Conservation (phyloP, 2,888 invertebrate species). For the Creontiades dilutus region DNA sequence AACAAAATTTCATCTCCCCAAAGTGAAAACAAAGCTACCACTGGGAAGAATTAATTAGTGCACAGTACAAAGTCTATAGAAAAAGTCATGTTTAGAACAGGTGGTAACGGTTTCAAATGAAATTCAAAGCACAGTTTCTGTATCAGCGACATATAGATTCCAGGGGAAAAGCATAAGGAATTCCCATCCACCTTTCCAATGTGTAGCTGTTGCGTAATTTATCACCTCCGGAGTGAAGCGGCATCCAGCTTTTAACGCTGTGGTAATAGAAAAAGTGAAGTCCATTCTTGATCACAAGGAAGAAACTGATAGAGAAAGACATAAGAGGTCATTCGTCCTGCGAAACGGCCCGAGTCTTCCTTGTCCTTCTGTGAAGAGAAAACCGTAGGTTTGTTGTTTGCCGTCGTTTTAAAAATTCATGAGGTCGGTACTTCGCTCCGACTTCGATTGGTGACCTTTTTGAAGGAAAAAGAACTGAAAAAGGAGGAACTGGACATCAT, state of each 20-base stretch:
- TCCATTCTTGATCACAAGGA: constrained; percentile 1
- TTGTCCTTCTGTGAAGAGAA: constrained; percentile 7
- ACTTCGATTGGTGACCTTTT: constrained; percentile 35
- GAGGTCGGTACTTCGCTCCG: not conserved
- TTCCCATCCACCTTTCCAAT: not conserved
- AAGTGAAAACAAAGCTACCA: no score
- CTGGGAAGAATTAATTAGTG: no score
- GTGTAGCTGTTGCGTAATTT: constrained; percentile 13
- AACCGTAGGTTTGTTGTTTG: constrained; percentile 42
- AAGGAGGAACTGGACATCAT: constrained; percentile 6
- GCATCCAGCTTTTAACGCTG: constrained; percentile 25
- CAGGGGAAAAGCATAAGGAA: not conserved
- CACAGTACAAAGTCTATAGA: no score
- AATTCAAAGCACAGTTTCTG: no score
- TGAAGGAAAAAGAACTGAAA: not conserved
- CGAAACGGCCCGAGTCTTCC: not conserved
- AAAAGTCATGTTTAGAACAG: no score
- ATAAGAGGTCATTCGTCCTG: constrained; percentile 25
- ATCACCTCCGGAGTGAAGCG: constrained; percentile 32
- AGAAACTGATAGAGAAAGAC: constrained; percentile 25
- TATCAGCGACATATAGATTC: not conserved
- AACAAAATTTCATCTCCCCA: no score
- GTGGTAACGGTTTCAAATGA: no score
- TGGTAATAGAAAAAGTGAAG: constrained; percentile 19
- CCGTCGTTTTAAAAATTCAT: constrained; percentile 42